Evolutionary conservation across 2,888 invertebrate species (phyloP).

Genomic region (Tryphoninae sp.): DNA sequence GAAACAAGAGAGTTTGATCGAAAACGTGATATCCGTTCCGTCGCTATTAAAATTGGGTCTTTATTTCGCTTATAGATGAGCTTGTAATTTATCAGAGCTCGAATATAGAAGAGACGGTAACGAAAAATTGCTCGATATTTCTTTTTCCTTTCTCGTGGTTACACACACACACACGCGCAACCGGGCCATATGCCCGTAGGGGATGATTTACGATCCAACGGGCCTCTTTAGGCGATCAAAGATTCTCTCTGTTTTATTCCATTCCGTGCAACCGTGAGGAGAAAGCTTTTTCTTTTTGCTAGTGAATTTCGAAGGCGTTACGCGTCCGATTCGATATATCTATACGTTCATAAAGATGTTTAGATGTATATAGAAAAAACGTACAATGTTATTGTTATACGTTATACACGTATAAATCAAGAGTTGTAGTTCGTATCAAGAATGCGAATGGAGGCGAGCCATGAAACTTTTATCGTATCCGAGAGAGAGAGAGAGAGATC

Average conservation of each 20-base stretch:
- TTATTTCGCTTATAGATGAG: constrained; percentile 8
- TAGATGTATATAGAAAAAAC: not conserved
- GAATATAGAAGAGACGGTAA: constrained; percentile 32
- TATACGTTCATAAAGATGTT: constrained; percentile 22
- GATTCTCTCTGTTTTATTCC: constrained; percentile 15
- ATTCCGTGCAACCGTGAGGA: constrained; percentile 22
- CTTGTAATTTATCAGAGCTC: constrained; percentile 45
- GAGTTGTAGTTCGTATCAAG: not conserved
- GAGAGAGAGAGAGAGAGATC: not conserved
- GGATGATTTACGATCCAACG: constrained; percentile 47
- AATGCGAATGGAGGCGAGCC: not conserved
- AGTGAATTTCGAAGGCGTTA: constrained; percentile 20
- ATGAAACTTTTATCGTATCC: not conserved
- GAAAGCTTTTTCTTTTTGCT: constrained; percentile 19
- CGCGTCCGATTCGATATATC: not conserved
- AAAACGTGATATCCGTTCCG: not conserved
- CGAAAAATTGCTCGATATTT: constrained; percentile 48
- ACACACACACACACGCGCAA: not conserved
- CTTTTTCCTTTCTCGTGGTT: constrained; percentile 1
- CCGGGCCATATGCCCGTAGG: constrained; percentile 25
- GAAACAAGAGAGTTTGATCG: constrained; percentile 3
- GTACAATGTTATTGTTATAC: not conserved
- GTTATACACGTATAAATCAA: not conserved
- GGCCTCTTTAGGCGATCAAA: constrained; percentile 1
- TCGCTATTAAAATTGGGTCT: constrained; percentile 12